phyloP scores from a whole-genome alignment of 2,797 vertebrate genomes.

The Orestias chungarensis region DNA sequence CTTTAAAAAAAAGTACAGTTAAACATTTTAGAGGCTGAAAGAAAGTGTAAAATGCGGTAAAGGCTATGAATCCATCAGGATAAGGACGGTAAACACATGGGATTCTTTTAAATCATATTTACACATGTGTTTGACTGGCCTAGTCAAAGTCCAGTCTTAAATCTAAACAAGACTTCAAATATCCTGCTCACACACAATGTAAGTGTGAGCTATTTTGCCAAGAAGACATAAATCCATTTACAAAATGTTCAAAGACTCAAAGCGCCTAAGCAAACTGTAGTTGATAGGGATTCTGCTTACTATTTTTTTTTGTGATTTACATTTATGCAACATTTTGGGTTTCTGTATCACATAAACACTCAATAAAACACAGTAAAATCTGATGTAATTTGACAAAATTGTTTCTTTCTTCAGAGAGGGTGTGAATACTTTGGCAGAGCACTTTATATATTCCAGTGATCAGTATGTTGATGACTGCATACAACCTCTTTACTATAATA shows the following conservation, averaged over 20 bases:
- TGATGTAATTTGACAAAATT: not conserved
- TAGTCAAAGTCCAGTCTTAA: not conserved
- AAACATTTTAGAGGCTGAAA: not conserved
- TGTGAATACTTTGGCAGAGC: not conserved
- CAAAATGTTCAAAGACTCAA: not conserved
- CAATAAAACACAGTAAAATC: not conserved
- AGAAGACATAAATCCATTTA: not conserved
- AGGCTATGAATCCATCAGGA: not conserved
- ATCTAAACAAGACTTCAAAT: not conserved
- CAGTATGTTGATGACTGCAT: not conserved
- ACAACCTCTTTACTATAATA: not conserved
- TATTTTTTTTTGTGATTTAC: not conserved
- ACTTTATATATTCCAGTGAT: not conserved
- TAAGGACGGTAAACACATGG: not conserved
- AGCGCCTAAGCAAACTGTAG: not conserved
- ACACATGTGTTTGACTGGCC: not conserved
- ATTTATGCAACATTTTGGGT: not conserved
- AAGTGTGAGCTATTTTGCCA: not conserved
- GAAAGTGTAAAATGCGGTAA: not conserved
- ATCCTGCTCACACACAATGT: too few relatives aligned
- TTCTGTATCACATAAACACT: not conserved
- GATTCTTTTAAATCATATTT: not conserved
- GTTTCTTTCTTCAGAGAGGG: not conserved
- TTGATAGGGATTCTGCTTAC: not conserved
- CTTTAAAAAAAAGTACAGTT: not conserved